These are phyloP conservation scores for Ceratina calcarata DNA, from an alignment of 1,140 invertebrate genomes.

Conservation along the genomic window DNA sequence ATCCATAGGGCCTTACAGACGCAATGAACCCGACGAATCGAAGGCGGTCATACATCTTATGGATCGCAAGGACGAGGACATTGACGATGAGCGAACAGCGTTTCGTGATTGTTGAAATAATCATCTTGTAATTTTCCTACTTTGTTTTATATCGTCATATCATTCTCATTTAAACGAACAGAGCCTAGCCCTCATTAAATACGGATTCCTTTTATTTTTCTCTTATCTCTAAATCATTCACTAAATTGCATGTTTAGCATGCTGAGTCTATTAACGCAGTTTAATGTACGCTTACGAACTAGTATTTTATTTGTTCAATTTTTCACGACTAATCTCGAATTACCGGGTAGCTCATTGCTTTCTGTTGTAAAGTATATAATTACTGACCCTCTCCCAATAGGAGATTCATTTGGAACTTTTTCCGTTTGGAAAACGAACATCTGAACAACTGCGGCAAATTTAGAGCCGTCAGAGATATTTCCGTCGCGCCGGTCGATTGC, in stretches of 20 bases:
- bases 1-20: constrained; percentile 89
- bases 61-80: constrained; percentile 33
- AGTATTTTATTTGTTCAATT: background rate
- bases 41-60: constrained; percentile 43
- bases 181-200: background rate
- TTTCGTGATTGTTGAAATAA: constrained; percentile 58
- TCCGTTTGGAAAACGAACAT: constrained; percentile 99
- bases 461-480: constrained; percentile 97
- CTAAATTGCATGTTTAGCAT: constrained; percentile 31
- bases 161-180: background rate
- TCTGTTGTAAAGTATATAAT: constrained; percentile 31
- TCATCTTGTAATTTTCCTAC: constrained; percentile 24
- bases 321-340: background rate
- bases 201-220: constrained; percentile 13
- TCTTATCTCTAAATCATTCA: background rate
- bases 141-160: background rate
- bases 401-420: constrained; percentile 83
- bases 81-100: constrained; percentile 15
- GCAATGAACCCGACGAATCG: constrained; percentile 76
- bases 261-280: background rate
- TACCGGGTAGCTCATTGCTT: background rate
- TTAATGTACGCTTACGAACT: background rate
- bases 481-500: constrained; percentile 95
- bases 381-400: constrained; percentile 27
- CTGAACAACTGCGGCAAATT: constrained; percentile 99